phyloP scores from a whole-genome alignment of 2,113 vertebrate genomes.

The Triplophysa rosa region DNA sequence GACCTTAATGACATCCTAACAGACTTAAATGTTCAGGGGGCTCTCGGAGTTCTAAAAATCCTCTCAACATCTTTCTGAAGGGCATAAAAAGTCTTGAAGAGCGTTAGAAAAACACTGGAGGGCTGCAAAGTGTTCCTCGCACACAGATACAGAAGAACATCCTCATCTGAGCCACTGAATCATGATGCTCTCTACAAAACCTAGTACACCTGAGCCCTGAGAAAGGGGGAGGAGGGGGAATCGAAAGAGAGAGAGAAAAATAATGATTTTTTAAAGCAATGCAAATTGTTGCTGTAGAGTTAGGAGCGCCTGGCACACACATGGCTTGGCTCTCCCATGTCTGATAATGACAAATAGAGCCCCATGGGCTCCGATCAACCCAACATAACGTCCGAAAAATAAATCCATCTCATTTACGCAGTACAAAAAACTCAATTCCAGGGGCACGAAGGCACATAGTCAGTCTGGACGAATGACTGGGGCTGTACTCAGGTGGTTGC shows the following conservation, averaged over 20 bases:
- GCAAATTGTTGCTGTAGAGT: conserved; percentile 49
- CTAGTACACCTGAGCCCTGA: conserved; percentile 40
- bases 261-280: conserved; percentile 36
- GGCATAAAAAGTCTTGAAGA: background rate
- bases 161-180: conserved; percentile 27
- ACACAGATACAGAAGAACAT: conserved; percentile 36
- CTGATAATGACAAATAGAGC: conserved; percentile 47
- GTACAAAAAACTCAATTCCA: conserved; percentile 48
- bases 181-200: conserved; percentile 10
- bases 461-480: conserved; percentile 60
- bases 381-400: conserved; percentile 32
- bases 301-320: background rate
- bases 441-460: conserved; percentile 43
- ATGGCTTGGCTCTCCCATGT: background rate
- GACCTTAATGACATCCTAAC: background rate
- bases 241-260: conserved; percentile 1
- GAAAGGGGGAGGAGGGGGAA: conserved; percentile 13
- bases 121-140: conserved; percentile 8
- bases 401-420: conserved; percentile 50
- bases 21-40: background rate
- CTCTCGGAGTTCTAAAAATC: background rate
- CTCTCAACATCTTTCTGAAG: conserved; percentile 19
- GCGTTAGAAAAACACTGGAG: background rate
- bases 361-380: conserved; percentile 41
- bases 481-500: conserved; percentile 53